Evolutionary conservation across 2,888 invertebrate genomes (phyloP), one percentile per base, ranked within the genome.

Genomic region (Meteorus colon): DNA sequence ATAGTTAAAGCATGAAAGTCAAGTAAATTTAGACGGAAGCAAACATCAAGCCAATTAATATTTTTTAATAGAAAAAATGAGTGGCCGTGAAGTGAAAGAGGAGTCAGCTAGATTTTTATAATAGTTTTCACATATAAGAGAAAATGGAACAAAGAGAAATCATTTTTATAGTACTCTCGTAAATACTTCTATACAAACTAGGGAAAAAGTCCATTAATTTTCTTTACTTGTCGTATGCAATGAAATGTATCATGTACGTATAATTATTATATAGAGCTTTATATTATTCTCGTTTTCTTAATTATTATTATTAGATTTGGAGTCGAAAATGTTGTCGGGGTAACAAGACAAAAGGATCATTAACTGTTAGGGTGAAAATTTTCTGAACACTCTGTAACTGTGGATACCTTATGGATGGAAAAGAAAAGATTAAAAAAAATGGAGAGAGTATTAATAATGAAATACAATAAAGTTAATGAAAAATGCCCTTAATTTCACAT

Each of bases 1-100:
- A 70, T 75, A 71, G 48, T 67, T 60, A 24, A 65, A 45, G 24
- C 29, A 66, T 66, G 27, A 29, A n/a, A 4, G 27, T 67, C 31
- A 16, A 62, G 62, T 62, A 62, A 62, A 29, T 62, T 27, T 62
- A 62, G 16, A 2, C 31, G 31, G n/a, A 6, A 31, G 62, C 5
- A 62, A 29, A 31, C 62, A 29, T 62, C 16, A 31, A 31, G 62
- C 31, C 6, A n/a, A 62, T 29, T 31, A 55, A 68, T 55, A 16
- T 68, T 19, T 68, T 8, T 68, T 27, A 29, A 24, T 16, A 60
- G 31, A 55, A 24, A 55, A 71, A 41, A 60, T 59, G 19, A 16
- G 16, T 62, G 31, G 16, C 0, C 6, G 12, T 29, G 29, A 31
- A 62, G 8, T 62, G n/a, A 12, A 29, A 62, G 27, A 29, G n/a